A percentile compares a stretch with the other conserved stretches of the same genome.
phyloP scores from a whole-genome alignment of 2,113 vertebrate species.

The Circaetus gallicus region DNA sequence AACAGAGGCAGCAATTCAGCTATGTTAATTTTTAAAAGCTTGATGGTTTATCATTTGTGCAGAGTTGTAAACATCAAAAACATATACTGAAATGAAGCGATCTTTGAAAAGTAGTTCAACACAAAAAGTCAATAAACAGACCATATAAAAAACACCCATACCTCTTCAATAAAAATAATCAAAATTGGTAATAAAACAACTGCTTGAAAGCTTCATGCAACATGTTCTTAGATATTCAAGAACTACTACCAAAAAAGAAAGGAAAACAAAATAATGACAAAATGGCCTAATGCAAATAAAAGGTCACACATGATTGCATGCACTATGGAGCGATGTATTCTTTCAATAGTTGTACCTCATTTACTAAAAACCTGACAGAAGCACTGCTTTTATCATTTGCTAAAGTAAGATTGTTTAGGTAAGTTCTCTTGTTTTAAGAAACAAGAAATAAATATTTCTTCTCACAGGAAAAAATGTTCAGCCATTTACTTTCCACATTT shows the following conservation, averaged over 20 bases:
- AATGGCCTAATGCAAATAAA: constrained; percentile 44
- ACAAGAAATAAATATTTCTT: constrained; percentile 12
- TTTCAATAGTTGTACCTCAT: constrained; percentile 65
- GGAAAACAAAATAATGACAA: constrained; percentile 31
- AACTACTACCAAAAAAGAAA: constrained; percentile 31
- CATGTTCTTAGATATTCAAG: constrained; percentile 10
- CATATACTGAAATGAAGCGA: constrained; percentile 23
- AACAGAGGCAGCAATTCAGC: constrained; percentile 44
- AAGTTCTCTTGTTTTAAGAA: constrained; percentile 56
- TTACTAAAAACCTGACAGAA: constrained; percentile 76
- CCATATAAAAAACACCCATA: neutral
- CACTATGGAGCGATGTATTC: constrained; percentile 51
- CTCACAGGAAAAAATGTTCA: constrained; percentile 68
- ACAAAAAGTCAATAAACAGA: constrained; percentile 50
- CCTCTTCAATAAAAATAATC: constrained; percentile 14
- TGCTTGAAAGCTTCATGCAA: constrained; percentile 42
- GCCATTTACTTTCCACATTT: constrained; percentile 69
- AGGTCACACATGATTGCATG: constrained; percentile 53
- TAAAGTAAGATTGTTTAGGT: constrained; percentile 50
- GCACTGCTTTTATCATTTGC: constrained; percentile 67
- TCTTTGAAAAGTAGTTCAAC: constrained; percentile 26
- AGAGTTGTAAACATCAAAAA: neutral
- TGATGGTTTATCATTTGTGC: constrained; percentile 1
- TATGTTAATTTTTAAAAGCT: neutral
- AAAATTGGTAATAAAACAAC: constrained; percentile 18